Conservation (phyloP, 2,113 vertebrate genomes). For the Craseonycteris thonglongyai region DNA sequence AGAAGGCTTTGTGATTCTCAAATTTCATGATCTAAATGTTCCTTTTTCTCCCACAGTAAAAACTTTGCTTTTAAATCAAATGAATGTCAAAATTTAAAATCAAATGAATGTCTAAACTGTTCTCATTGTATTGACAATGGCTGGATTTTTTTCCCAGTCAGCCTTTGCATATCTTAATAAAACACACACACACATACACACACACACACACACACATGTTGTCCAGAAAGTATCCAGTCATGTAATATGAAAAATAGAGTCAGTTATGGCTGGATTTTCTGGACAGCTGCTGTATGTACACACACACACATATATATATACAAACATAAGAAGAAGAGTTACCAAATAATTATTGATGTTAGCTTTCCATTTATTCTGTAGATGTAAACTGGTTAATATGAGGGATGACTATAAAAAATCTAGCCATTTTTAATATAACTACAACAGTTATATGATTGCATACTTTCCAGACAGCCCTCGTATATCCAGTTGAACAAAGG, state of each 20-base stretch:
- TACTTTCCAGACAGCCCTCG: too few species aligned
- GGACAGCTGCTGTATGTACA: too few species aligned
- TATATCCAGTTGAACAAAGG: neutral
- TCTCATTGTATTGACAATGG: too few species aligned
- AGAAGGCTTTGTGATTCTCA: conserved; percentile 15
- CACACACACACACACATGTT: neutral
- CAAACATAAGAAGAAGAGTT: neutral
- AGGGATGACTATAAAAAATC: too few species aligned
- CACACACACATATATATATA: neutral
- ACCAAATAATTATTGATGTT: neutral
- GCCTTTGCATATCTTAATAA: neutral
- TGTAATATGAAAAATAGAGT: too few species aligned
- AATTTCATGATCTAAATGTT: conserved; percentile 40
- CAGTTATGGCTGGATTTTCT: too few species aligned
- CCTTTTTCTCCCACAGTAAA: neutral
- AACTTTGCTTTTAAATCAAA: conserved; percentile 2
- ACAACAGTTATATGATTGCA: too few species aligned
- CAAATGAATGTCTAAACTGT: conserved; percentile 7
- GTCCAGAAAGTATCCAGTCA: too few species aligned
- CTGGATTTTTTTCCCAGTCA: too few species aligned
- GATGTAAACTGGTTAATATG: neutral
- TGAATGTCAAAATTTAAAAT: conserved; percentile 25
- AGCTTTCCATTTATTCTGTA: neutral
- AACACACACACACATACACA: neutral
- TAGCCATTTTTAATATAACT: too few species aligned